Evolutionary conservation across 2,888 invertebrate genomes (phyloP), one percentile per base, ranked within the genome.

Genomic region (Elegia similella): DNA sequence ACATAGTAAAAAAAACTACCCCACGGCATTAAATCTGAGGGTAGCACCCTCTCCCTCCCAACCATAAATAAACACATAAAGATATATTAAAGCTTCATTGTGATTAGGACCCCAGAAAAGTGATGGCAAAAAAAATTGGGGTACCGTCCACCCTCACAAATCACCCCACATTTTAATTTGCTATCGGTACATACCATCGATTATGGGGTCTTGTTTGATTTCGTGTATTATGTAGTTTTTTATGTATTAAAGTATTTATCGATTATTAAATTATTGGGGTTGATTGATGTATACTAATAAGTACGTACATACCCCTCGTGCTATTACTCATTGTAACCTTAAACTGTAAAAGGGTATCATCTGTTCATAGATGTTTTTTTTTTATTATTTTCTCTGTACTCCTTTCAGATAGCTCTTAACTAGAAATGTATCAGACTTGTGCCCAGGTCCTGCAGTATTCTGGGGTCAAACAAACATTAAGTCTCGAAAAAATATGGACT

Each of bases 31-130:
- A 61, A 64, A 65, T 50, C 56, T 56, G 65, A 64, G 68, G 69
- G 68, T 64, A 62, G 55, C 58, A 48, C 62, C 59, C 61, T 64
- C 60, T 48, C 62, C 62, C 60, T 60, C 50, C 32, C 55, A 44
- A 55, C 67, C 66, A 80, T 80, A 84, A 82, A 85, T 83, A 83
- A 81, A 73, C 70, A 82, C 72, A 80, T 78, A 83, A 80, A 76
- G 72, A 82, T 72, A 66, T 76, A 79, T 75, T 73, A 70, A 76
- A 73, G 70, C 65, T 66, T 68, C 73, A 75, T 73, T 78, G 76
- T 77, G 75, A 78, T 76, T 73, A 73, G 68, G 65, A 71, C 71
- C 76, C 70, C 64, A 52, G 61, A 59, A 70, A 75, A 78, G 68
- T 60, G 67, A 57, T 54, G 59, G 70, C 23, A 38, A 74, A 78